phyloP scores from a whole-genome alignment of 2,888 invertebrate genomes.

The Hyalella azteca region DNA sequence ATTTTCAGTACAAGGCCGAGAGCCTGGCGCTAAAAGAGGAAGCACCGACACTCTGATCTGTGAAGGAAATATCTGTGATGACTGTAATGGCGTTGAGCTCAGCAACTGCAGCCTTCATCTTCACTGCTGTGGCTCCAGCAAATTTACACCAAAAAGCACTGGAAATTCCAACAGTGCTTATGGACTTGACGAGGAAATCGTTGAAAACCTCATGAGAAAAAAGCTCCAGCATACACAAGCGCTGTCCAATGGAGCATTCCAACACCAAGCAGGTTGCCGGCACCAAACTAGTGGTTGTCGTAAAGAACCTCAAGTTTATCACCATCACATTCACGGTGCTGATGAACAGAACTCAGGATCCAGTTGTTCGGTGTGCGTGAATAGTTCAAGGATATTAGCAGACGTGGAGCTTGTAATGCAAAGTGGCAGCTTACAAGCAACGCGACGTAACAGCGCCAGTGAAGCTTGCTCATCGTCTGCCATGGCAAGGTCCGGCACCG shows the following conservation, averaged over 20 bases:
- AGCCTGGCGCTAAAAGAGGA: neutral
- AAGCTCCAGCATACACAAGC: slow-evolving; percentile 1
- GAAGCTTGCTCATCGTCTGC: neutral
- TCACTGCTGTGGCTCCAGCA: neutral
- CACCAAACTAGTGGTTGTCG: neutral
- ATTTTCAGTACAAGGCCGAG: neutral
- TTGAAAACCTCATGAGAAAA: slow-evolving; percentile 20
- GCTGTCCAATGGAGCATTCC: neutral
- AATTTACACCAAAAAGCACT: neutral
- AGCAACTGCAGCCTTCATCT: slow-evolving; percentile 13
- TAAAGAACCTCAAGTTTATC: neutral
- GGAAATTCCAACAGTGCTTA: neutral
- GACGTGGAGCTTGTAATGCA: slow-evolving; percentile 15
- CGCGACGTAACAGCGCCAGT: slow-evolving; percentile 20
- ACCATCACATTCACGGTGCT: neutral
- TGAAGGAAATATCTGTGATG: slow-evolving; percentile 10
- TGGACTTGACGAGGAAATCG: neutral
- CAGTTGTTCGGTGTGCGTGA: slow-evolving; percentile 16
- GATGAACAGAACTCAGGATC: neutral
- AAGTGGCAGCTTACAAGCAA: neutral
- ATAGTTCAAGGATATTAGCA: slow-evolving; percentile 25
- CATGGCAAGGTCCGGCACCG: neutral
- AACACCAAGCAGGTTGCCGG: neutral
- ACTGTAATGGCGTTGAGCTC: slow-evolving; percentile 7
- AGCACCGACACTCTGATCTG: slow-evolving; percentile 23